Percentiles rank a stretch among this genome's conserved stretches.
These are phyloP conservation scores for Papilio elwesi DNA, from an alignment of 2,888 invertebrate genomes.

Conservation along the genomic window DNA sequence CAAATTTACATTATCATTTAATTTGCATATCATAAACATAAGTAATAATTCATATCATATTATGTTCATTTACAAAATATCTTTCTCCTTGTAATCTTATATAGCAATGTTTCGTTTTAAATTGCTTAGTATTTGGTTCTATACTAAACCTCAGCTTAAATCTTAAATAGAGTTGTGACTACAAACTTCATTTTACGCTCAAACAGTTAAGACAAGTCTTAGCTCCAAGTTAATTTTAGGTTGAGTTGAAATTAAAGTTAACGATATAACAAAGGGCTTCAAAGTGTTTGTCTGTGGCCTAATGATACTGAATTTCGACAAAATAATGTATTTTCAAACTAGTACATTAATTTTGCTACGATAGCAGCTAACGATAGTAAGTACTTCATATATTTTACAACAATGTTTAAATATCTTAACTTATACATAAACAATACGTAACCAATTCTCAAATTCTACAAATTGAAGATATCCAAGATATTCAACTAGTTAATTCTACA, in stretches of 20 bases:
- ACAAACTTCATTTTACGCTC: constrained; percentile 8
- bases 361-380: too few species aligned
- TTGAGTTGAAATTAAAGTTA: neutral
- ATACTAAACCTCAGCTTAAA: neutral
- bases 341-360: too few species aligned
- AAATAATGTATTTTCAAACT: neutral
- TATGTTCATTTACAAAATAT: too few species aligned
- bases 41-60: too few species aligned
- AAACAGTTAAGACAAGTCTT: neutral
- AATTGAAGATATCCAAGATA: neutral
- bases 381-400: too few species aligned
- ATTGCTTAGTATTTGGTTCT: neutral
- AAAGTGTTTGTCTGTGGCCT: neutral
- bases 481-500: neutral
- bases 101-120: neutral
- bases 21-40: too few species aligned
- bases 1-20: too few species aligned
- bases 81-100: neutral
- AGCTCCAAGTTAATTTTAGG: neutral
- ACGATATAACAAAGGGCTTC: neutral
- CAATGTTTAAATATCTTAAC: too few species aligned
- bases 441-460: neutral
- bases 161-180: neutral
- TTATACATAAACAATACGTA: neutral
- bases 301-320: neutral